Evolutionary conservation across 2,797 vertebrate species (phyloP).

Genomic region (Gymnocypris eckloni): DNA sequence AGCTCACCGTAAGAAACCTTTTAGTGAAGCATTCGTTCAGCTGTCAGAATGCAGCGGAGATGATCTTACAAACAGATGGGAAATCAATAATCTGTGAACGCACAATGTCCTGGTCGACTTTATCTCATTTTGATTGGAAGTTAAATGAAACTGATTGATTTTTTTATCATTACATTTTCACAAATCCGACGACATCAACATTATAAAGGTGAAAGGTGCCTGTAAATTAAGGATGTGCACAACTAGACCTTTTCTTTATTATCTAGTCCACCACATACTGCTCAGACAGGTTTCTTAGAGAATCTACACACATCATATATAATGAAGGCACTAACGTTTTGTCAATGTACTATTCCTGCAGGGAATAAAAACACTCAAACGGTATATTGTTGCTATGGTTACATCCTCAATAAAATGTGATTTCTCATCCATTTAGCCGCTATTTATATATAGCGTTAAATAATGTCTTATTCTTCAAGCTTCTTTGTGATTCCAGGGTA

Average conservation of each 20-base stretch:
- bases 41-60: conserved; percentile 9
- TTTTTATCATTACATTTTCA: background rate
- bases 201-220: background rate
- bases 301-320: background rate
- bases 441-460: background rate
- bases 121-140: background rate
- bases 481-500: background rate
- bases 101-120: background rate
- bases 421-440: background rate
- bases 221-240: background rate
- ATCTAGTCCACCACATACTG: background rate
- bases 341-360: background rate
- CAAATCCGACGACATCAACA: background rate
- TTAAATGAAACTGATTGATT: background rate
- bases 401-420: background rate
- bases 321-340: background rate
- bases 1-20: conserved; percentile 28
- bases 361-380: background rate
- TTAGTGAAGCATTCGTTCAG: conserved; percentile 18
- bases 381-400: background rate
- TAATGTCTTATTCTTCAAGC: background rate
- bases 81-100: conserved; percentile 28
- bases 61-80: conserved; percentile 17
- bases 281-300: background rate
- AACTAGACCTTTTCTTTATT: background rate